phyloP scores from a whole-genome alignment of 2,888 invertebrate genomes.

The Sarcophaga subvicina region DNA sequence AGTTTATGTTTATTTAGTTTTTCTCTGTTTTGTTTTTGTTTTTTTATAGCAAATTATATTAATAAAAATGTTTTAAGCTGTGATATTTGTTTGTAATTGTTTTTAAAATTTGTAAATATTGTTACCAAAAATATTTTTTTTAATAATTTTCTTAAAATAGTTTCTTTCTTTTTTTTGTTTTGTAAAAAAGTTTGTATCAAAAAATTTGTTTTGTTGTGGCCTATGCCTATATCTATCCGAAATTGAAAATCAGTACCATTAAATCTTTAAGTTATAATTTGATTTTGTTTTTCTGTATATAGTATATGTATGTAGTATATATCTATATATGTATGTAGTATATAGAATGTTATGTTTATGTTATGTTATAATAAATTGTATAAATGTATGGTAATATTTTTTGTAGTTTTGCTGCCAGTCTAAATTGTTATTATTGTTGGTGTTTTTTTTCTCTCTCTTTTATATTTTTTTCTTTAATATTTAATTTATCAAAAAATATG shows the following conservation, averaged over 20 bases:
- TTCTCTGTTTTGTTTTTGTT: conserved; percentile 21
- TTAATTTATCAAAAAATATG: neutral
- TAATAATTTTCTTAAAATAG: conserved; percentile 54
- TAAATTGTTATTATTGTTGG: conserved; percentile 56
- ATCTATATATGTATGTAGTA: conserved; percentile 8
- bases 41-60: conserved; percentile 57
- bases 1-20: conserved; percentile 39
- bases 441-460: neutral
- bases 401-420: conserved; percentile 67
- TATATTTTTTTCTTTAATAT: conserved; percentile 21
- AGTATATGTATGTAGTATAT: conserved; percentile 5
- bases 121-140: conserved; percentile 61
- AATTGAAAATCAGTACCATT: conserved; percentile 59
- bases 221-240: neutral
- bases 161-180: conserved; percentile 20
- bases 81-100: conserved; percentile 33
- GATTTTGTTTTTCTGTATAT: neutral
- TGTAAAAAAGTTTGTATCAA: conserved; percentile 48
- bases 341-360: neutral
- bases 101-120: conserved; percentile 58
- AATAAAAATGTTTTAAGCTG: conserved; percentile 31
- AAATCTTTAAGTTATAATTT: conserved; percentile 6
- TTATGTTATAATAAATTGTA: no score
- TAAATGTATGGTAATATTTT: neutral
- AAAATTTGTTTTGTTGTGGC: conserved; percentile 26